Conservation (phyloP, 1,140 invertebrate genomes). For the Dysdera silvatica region DNA sequence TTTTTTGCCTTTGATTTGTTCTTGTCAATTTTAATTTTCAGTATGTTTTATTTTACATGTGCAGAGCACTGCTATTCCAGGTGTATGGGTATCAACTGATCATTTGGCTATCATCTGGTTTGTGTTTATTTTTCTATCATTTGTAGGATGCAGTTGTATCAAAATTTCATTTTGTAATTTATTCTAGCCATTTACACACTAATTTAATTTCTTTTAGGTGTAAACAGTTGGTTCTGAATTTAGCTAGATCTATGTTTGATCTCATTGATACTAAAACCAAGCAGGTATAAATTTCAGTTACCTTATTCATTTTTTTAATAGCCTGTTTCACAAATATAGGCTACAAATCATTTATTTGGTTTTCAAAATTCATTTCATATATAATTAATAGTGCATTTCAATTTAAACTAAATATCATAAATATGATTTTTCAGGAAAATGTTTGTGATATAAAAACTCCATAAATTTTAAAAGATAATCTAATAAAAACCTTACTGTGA, state of each 20-base stretch:
- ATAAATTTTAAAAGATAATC: background rate
- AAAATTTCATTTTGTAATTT: background rate
- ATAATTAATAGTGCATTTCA: background rate
- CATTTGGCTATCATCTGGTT: constrained; percentile 54
- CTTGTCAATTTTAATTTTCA: background rate
- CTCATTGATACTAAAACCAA: constrained; percentile 52
- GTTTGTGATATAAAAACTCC: background rate
- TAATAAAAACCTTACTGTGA: no score
- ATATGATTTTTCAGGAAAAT: background rate
- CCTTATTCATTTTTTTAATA: background rate
- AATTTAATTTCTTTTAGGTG: constrained; percentile 63
- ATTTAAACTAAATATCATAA: background rate
- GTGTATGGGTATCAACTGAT: constrained; percentile 77
- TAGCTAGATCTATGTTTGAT: constrained; percentile 73
- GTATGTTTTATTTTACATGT: constrained; percentile 39
- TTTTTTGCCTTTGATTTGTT: background rate
- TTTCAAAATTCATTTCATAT: background rate
- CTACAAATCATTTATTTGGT: background rate
- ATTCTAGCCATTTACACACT: background rate
- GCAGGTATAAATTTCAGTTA: background rate
- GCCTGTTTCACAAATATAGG: background rate
- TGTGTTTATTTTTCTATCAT: constrained; percentile 22
- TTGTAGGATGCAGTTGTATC: constrained; percentile 45
- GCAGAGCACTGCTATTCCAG: constrained; percentile 67
- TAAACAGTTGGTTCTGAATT: constrained; percentile 71